Percentiles rank a stretch among this genome's conserved stretches.
phyloP scores from a whole-genome alignment of 2,797 vertebrate genomes.

The Lagocephalus sceleratus region DNA sequence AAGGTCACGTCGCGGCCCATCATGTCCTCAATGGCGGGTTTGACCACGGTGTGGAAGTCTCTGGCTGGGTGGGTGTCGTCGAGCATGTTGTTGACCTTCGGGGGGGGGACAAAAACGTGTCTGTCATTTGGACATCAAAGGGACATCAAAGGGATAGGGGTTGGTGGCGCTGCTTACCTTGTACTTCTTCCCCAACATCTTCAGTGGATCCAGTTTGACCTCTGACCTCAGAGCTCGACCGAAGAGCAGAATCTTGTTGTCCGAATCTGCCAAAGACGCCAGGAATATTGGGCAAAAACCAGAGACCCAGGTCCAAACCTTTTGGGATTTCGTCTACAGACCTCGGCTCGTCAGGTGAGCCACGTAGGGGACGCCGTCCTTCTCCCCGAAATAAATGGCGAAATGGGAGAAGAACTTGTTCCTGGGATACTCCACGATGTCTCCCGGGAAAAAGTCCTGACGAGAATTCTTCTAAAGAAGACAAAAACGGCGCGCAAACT shows the following conservation, averaged over 20 bases:
- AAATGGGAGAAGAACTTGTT: conserved; percentile 78
- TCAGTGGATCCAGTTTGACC: conserved; percentile 76
- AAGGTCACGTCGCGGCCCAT: conserved; percentile 73
- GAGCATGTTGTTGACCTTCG: conserved; percentile 73
- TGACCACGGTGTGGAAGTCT: conserved; percentile 73
- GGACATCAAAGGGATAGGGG: too few relatives aligned
- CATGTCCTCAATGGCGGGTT: conserved; percentile 72
- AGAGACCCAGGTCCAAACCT: too few relatives aligned
- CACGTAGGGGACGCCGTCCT: conserved; percentile 75
- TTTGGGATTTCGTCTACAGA: conserved; percentile 14
- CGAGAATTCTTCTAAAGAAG: conserved; percentile 55
- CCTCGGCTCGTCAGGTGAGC: conserved; percentile 77
- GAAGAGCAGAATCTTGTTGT: conserved; percentile 68
- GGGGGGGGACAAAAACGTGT: too few relatives aligned
- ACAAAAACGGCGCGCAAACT: too few relatives aligned
- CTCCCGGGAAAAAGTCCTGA: conserved; percentile 70
- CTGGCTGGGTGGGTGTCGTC: conserved; percentile 60
- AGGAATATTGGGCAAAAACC: neutral
- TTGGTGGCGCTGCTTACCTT: conserved; percentile 46
- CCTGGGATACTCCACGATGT: conserved; percentile 78
- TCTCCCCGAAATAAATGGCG: conserved; percentile 76
- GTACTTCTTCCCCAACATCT: conserved; percentile 69
- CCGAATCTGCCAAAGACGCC: conserved; percentile 62
- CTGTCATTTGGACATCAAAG: too few relatives aligned
- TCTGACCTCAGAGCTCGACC: conserved; percentile 75